Conservation (phyloP, 2,113 vertebrate species). For the Xenotilapia longispinis region DNA sequence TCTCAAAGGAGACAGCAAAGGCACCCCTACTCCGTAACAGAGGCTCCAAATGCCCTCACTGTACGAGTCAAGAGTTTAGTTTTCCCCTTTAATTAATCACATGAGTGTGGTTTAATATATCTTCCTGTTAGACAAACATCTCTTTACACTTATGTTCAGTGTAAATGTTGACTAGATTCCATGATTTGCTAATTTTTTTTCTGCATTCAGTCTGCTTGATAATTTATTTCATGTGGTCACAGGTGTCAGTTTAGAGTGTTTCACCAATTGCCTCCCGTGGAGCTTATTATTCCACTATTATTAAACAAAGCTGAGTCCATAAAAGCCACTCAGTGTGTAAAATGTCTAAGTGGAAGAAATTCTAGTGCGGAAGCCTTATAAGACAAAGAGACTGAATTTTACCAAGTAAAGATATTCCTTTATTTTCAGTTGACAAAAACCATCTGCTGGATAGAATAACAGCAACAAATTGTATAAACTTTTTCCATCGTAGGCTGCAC, state of each 20-base stretch:
- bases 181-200: background rate
- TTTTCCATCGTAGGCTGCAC: background rate
- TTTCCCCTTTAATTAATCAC: background rate
- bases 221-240: background rate
- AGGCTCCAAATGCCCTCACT: background rate
- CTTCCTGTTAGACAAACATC: background rate
- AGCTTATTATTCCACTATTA: background rate
- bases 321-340: background rate
- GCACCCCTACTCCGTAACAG: rapidly evolving
- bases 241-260: background rate
- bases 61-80: background rate
- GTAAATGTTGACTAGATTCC: background rate
- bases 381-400: background rate
- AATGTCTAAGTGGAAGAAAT: background rate
- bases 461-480: background rate
- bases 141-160: background rate
- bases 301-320: background rate
- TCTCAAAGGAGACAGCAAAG: background rate
- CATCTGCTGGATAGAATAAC: background rate
- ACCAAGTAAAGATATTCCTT: background rate
- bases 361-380: background rate
- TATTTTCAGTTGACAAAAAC: background rate
- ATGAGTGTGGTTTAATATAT: background rate
- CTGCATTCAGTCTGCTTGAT: background rate
- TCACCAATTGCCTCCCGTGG: background rate